Conservation (phyloP, 2,113 vertebrate genomes). For the Bucco capensis region DNA sequence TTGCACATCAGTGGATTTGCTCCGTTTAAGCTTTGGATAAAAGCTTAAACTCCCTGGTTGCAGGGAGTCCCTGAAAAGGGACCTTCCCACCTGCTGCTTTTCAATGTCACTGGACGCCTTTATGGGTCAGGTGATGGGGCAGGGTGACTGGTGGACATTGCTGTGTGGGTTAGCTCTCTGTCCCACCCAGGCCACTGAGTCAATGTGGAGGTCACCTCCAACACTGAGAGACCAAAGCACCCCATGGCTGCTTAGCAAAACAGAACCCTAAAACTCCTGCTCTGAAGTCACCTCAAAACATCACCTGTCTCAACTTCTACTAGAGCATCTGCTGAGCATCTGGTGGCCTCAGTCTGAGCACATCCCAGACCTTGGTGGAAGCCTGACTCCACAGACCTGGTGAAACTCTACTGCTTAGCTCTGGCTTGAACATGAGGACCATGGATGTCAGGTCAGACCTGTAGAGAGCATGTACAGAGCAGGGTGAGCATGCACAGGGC, state of each 20-base stretch:
- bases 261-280: not conserved
- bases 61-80: not conserved
- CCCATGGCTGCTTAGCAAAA: not conserved
- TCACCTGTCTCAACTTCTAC: not conserved
- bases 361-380: not conserved
- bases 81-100: not conserved
- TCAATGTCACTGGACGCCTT: not conserved
- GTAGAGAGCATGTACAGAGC: not conserved
- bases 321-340: not conserved
- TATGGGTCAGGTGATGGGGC: rapidly evolving
- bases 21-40: not conserved
- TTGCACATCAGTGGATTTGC: not conserved
- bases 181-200: rapidly evolving
- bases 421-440: not conserved
- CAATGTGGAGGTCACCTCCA: rapidly evolving
- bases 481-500: not conserved
- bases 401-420: not conserved
- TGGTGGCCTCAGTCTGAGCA: not conserved
- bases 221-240: not conserved
- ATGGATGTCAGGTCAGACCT: rapidly evolving
- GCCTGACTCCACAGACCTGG: not conserved
- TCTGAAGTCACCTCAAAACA: not conserved
- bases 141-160: not conserved
- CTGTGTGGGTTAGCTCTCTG: not conserved
- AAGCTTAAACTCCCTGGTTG: not conserved